A percentile compares a stretch with the other conserved stretches of the same genome.
phyloP scores from a whole-genome alignment of 2,113 vertebrate genomes.

The Geococcyx californianus region DNA sequence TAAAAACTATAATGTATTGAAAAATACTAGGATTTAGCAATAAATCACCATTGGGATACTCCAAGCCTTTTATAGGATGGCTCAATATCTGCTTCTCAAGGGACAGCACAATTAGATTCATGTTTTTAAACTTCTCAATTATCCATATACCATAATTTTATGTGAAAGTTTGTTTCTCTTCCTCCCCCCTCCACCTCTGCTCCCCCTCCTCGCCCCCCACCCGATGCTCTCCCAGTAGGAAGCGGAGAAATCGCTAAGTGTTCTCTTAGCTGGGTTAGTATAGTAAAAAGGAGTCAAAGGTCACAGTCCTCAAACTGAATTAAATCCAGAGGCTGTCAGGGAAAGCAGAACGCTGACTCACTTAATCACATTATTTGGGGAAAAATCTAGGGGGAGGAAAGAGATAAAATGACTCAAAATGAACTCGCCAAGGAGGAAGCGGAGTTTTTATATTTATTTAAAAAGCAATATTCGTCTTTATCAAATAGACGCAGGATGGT shows the following conservation, averaged over 20 bases:
- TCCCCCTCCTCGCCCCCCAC: constrained; percentile 28
- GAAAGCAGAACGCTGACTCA: constrained; percentile 81
- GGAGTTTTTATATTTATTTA: constrained; percentile 84
- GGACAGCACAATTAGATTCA: constrained; percentile 97
- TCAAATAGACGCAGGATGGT: constrained; percentile 73
- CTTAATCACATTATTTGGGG: constrained; percentile 85
- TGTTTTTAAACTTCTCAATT: constrained; percentile 99
- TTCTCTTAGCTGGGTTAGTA: constrained; percentile 81
- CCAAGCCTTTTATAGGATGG: constrained; percentile 97
- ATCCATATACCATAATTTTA: constrained; percentile 96
- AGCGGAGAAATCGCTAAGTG: constrained; percentile 82
- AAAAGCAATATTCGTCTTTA: constrained; percentile 80
- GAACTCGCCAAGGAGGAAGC: constrained; percentile 81
- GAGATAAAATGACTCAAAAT: constrained; percentile 87
- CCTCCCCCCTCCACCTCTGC: constrained; percentile 38
- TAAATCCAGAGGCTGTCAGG: constrained; percentile 81
- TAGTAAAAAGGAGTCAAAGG: constrained; percentile 86
- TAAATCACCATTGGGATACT: constrained; percentile 99
- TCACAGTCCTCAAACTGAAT: constrained; percentile 86
- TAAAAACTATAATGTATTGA: constrained; percentile 99
- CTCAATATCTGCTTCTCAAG: constrained; percentile 91
- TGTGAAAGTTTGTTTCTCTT: constrained; percentile 87
- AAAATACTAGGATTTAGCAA: constrained; percentile 99
- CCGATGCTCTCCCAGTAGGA: constrained; percentile 82
- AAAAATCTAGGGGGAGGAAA: constrained; percentile 81